These are phyloP conservation scores for Mastomys coucha DNA, from an alignment of 2,113 vertebrate genomes.

Conservation along the genomic window DNA sequence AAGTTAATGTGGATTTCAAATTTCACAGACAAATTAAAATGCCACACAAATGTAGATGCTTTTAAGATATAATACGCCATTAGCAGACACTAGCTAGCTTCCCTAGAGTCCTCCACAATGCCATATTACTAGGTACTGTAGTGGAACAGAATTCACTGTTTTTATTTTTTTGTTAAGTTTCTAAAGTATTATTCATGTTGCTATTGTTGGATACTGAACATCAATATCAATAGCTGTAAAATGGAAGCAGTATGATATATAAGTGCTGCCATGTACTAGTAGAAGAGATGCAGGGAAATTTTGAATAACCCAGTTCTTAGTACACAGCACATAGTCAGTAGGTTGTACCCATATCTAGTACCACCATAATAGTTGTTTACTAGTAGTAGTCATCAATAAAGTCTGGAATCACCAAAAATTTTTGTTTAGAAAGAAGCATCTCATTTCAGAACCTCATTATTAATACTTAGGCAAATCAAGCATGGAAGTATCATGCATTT, in stretches of 20 bases:
- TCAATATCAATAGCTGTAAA: background rate
- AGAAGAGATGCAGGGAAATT: background rate
- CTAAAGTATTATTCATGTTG: background rate
- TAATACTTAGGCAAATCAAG: background rate
- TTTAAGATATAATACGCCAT: background rate
- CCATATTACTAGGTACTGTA: no score
- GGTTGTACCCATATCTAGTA: background rate
- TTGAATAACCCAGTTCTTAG: background rate
- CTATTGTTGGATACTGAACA: background rate
- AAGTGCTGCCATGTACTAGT: background rate
- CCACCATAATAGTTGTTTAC: background rate
- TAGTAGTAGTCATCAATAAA: background rate
- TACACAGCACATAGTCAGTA: background rate
- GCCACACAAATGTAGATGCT: background rate
- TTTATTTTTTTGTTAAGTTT: background rate
- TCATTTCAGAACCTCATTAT: background rate
- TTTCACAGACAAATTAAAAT: constrained; percentile 43
- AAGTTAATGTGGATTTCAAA: constrained; percentile 54
- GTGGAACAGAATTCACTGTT: background rate
- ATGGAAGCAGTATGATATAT: background rate
- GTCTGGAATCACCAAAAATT: background rate
- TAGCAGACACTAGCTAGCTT: background rate
- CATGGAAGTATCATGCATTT: background rate
- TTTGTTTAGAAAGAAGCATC: background rate
- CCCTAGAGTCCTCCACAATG: background rate